These are phyloP conservation scores for Ascaphus truei DNA, from an alignment of 2,113 vertebrate species.

Conservation along the genomic window DNA sequence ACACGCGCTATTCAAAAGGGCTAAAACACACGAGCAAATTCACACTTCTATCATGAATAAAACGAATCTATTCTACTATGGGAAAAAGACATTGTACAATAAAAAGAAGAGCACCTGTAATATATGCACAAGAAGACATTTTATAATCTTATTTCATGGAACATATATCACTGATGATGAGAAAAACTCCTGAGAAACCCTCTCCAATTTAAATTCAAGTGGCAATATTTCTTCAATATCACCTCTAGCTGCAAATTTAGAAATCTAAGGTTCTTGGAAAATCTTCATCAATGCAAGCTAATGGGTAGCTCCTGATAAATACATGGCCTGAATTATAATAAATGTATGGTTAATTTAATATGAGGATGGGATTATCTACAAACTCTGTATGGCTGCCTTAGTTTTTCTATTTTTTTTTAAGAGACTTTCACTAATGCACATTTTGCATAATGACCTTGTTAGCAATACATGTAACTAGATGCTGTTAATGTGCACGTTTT, in stretches of 20 bases:
- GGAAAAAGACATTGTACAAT: neutral
- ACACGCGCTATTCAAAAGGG: neutral
- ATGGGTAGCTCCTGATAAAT: neutral
- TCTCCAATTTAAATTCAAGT: neutral
- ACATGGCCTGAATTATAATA: too few species aligned
- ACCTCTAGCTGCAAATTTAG: neutral
- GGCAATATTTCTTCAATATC: neutral
- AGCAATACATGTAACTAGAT: too few species aligned
- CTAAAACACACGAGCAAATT: too few species aligned
- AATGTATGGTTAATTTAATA: neutral
- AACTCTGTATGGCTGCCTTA: neutral
- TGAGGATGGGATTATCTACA: neutral
- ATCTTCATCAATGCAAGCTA: neutral
- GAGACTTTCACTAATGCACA: too few species aligned
- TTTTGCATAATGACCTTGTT: too few species aligned
- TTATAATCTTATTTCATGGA: slow-evolving; percentile 12
- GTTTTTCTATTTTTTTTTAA: too few species aligned
- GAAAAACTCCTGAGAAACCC: neutral
- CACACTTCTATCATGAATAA: too few species aligned
- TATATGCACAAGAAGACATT: neutral
- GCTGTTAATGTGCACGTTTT: neutral
- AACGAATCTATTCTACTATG: too few species aligned
- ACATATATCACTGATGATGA: neutral
- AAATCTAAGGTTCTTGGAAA: neutral
- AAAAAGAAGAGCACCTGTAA: neutral